Evolutionary conservation across 2,113 vertebrate species (phyloP).

Genomic region (Actinemys pallida): DNA sequence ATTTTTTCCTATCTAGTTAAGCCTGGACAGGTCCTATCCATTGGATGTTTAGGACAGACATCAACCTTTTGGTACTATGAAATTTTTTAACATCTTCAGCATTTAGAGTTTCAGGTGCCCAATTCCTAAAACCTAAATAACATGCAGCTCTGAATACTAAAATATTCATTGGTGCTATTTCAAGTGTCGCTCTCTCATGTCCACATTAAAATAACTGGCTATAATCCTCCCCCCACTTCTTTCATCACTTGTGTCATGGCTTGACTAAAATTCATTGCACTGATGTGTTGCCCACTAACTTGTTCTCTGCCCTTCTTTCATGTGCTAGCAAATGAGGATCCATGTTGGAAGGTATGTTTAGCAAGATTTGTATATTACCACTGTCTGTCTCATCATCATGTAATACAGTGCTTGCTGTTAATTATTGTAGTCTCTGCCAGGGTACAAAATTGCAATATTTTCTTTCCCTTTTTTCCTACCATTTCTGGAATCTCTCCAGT

Average conservation of each 20-base stretch:
- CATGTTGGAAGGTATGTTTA: slow-evolving; percentile 96
- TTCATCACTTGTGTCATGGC: not conserved
- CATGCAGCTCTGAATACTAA: not conserved
- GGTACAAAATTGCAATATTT: not conserved
- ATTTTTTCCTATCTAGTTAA: not conserved
- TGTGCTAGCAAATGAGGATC: slow-evolving; percentile 94
- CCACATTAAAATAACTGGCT: not conserved
- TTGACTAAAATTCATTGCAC: not conserved
- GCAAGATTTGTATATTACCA: not conserved
- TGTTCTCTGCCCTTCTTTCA: slow-evolving; percentile 88
- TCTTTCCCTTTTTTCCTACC: not conserved
- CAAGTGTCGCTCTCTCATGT: not conserved
- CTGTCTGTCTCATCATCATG: not conserved
- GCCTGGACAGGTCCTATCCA: not conserved
- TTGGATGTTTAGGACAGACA: not conserved
- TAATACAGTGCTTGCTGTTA: not conserved
- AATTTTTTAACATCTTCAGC: not conserved
- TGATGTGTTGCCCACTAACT: slow-evolving; percentile 80
- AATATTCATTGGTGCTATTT: not conserved
- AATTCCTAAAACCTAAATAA: not conserved
- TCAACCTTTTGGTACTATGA: not conserved
- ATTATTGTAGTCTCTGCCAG: not conserved
- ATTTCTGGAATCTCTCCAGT: not conserved
- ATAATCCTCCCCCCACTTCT: not conserved
- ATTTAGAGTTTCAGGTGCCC: not conserved